Evolutionary conservation across 2,888 invertebrate species (phyloP).

Genomic region (Phaedon cochleariae): DNA sequence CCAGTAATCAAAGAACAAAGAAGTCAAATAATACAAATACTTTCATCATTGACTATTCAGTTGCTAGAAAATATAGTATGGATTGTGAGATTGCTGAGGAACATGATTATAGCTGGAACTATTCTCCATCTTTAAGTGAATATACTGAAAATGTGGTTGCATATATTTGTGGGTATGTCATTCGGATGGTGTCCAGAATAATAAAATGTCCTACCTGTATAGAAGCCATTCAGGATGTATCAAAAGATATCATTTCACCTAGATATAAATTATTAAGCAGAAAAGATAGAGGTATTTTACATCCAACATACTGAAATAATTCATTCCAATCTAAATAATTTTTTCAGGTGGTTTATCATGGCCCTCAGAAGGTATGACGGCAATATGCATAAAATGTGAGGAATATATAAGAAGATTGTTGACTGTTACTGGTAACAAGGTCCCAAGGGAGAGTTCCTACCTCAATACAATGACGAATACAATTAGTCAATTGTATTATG

Average conservation of each 20-base stretch:
- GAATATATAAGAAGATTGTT: not conserved
- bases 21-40: not conserved
- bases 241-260: not conserved
- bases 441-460: not conserved
- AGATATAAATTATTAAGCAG: conserved; percentile 10
- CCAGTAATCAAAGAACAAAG: not conserved
- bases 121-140: not conserved
- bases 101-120: conserved; percentile 1
- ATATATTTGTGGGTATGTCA: conserved; percentile 9
- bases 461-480: conserved; percentile 1
- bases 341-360: conserved; percentile 6
- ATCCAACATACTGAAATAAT: not conserved
- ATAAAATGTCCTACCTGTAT: conserved; percentile 10
- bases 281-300: conserved; percentile 3
- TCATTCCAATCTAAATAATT: not conserved
- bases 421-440: not conserved
- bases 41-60: not conserved
- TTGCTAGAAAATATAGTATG: conserved; percentile 1
- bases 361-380: conserved; percentile 4
- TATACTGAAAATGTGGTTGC: not conserved
- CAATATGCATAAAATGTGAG: conserved; percentile 3
- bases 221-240: conserved; percentile 5
- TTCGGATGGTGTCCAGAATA: not conserved
- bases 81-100: not conserved
- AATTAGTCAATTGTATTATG: not conserved